phyloP scores from a whole-genome alignment of 2,888 invertebrate species.

The Oxyscelio sp. region DNA sequence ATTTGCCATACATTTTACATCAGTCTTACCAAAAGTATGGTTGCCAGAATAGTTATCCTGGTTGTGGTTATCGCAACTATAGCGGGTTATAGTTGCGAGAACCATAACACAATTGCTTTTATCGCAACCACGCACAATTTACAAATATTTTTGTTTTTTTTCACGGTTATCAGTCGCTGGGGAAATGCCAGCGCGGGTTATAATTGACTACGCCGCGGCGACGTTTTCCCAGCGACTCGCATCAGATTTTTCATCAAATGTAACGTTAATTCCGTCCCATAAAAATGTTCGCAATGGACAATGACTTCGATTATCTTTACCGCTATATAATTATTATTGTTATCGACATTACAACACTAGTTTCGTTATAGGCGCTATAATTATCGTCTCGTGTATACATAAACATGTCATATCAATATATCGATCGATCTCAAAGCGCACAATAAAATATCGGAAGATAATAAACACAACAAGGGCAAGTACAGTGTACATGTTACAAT shows the following conservation, averaged over 20 bases:
- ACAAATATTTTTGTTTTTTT: background rate
- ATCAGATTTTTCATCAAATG: conserved; percentile 51
- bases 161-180: conserved; percentile 7
- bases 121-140: conserved; percentile 6
- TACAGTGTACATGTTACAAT: conserved; percentile 82
- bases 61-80: background rate
- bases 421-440: conserved; percentile 84
- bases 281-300: conserved; percentile 58
- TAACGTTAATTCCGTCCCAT: conserved; percentile 50
- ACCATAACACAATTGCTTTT: conserved; percentile 73
- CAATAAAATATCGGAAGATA: conserved; percentile 87
- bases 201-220: conserved; percentile 27
- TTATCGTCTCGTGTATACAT: conserved; percentile 79
- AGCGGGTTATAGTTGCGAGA: too few relatives aligned
- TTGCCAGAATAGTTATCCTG: conserved; percentile 7
- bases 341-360: conserved; percentile 69
- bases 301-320: conserved; percentile 70
- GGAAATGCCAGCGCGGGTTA: conserved; percentile 21
- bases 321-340: conserved; percentile 66
- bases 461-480: conserved; percentile 88
- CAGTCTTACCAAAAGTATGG: conserved; percentile 56
- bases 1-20: conserved; percentile 32
- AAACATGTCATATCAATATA: conserved; percentile 78
- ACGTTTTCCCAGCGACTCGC: conserved; percentile 4
- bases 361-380: conserved; percentile 69